Percentiles rank a stretch among this genome's conserved stretches.
Conservation (phyloP, 2,797 vertebrate species). For the Pyrrhura leucotis region DNA sequence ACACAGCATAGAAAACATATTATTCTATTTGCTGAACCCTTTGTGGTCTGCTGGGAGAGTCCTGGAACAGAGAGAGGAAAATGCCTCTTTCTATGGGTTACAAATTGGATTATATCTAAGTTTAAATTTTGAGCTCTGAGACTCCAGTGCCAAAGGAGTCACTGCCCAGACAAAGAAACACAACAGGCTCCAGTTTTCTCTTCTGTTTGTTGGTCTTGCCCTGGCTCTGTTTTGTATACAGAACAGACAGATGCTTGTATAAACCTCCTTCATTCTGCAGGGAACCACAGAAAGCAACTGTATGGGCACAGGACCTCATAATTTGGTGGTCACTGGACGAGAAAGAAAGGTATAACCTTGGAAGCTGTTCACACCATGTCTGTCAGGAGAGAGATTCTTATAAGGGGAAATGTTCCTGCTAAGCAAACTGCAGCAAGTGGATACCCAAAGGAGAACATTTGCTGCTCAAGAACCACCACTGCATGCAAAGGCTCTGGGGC, state of each 20-base stretch:
- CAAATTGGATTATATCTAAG: not conserved
- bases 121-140: not conserved
- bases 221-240: not conserved
- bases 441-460: not conserved
- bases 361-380: not conserved
- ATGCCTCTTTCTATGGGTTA: not conserved
- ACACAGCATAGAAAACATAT: not conserved
- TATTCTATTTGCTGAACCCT: constrained; percentile 10
- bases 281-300: not conserved
- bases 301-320: not conserved
- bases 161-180: not conserved
- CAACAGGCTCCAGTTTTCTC: not conserved
- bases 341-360: not conserved
- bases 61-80: not conserved
- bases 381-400: too few relatives aligned
- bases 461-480: not conserved
- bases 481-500: not conserved
- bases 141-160: not conserved
- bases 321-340: not conserved
- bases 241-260: not conserved
- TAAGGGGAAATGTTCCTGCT: too few relatives aligned
- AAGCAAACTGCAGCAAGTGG: not conserved
- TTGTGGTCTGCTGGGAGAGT: not conserved
- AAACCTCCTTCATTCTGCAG: not conserved
- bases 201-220: not conserved